Percentiles rank a stretch among this genome's conserved stretches.
Evolutionary conservation across 2,797 vertebrate genomes (phyloP).

Genomic region (Tarsius wallacei): DNA sequence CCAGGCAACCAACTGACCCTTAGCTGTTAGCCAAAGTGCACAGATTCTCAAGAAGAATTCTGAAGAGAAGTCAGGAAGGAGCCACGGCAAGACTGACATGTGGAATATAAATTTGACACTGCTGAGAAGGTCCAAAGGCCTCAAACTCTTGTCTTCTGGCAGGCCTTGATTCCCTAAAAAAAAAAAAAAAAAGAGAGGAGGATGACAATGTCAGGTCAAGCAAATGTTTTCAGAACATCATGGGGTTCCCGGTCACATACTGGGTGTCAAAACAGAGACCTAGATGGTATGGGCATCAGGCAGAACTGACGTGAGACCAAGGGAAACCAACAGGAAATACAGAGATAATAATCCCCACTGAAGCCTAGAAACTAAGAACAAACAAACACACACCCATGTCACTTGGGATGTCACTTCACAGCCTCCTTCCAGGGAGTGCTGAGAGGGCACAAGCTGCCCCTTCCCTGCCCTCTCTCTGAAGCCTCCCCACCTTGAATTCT

Average conservation of each 20-base stretch:
- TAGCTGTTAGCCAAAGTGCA: background rate
- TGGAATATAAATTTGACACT: background rate
- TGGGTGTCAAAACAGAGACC: conserved; percentile 89
- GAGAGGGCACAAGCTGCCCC: background rate
- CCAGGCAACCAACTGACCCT: background rate
- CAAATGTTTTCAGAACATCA: conserved; percentile 89
- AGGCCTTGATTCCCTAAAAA: conserved; percentile 63
- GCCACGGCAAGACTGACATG: background rate
- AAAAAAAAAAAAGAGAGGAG: conserved; percentile 80
- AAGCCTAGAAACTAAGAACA: conserved; percentile 69
- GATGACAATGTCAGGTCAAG: conserved; percentile 81
- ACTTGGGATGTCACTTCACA: background rate
- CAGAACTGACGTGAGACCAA: conserved; percentile 46
- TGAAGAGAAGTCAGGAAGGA: background rate
- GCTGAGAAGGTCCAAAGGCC: conserved; percentile 4
- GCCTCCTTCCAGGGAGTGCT: background rate
- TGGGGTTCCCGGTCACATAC: conserved; percentile 87
- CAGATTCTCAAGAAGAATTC: background rate
- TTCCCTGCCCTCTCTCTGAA: background rate
- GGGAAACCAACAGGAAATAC: conserved; percentile 62
- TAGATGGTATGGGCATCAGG: conserved; percentile 80
- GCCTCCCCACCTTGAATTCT: background rate
- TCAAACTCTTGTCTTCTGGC: background rate
- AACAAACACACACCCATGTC: conserved; percentile 23
- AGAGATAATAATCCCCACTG: conserved; percentile 47